Conservation (phyloP, 2,113 vertebrate species). For the Siphamia tubifer region DNA sequence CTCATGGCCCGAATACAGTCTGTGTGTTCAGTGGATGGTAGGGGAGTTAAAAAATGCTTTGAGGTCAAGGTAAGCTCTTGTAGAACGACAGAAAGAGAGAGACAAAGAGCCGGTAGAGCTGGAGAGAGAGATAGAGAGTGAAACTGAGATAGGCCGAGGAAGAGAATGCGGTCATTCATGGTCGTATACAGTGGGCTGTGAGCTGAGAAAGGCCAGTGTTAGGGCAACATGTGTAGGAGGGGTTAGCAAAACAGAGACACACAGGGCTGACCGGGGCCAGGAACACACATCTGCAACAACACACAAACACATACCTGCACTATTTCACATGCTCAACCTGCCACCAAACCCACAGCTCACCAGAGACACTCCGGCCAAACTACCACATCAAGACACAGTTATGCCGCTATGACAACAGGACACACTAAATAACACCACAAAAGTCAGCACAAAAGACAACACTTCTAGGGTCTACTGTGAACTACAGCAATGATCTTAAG, state of each 20-base stretch:
- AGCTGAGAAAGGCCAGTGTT: slow-evolving; percentile 49
- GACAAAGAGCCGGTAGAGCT: neutral
- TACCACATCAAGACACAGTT: neutral
- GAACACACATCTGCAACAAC: slow-evolving; percentile 29
- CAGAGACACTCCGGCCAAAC: neutral
- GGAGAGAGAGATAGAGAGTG: neutral
- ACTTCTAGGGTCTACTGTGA: neutral
- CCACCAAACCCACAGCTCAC: neutral
- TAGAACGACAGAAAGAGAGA: slow-evolving; percentile 13
- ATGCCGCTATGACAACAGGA: neutral
- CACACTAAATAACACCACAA: neutral
- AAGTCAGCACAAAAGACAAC: slow-evolving; percentile 26
- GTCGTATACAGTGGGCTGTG: slow-evolving; percentile 47
- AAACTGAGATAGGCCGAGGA: slow-evolving; percentile 4
- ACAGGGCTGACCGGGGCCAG: slow-evolving; percentile 20
- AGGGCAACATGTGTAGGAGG: slow-evolving; percentile 62
- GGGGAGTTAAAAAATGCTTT: slow-evolving; percentile 1
- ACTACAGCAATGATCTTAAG: neutral
- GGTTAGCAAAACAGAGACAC: slow-evolving; percentile 69
- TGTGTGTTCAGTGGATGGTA: neutral
- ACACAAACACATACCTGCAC: neutral
- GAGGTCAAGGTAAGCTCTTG: slow-evolving; percentile 55
- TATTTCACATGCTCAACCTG: neutral
- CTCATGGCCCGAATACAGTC: neutral
- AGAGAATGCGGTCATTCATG: slow-evolving; percentile 71